Evolutionary conservation across 2,113 vertebrate genomes (phyloP).

Genomic region (Drymodes brunneopygia): DNA sequence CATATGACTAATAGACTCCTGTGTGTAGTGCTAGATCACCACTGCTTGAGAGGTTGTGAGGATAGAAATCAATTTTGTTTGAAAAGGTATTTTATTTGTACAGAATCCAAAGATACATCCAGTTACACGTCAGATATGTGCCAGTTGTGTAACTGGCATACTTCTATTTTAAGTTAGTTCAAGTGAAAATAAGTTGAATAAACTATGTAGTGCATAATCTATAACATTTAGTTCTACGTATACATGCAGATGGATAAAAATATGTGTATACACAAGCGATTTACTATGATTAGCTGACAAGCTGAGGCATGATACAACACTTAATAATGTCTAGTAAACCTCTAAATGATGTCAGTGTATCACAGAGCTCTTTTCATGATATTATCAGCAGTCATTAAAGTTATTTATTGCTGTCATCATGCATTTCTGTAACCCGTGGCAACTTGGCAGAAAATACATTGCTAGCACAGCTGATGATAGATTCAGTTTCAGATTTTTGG

Average conservation of each 20-base stretch:
- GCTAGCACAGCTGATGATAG: slow-evolving; percentile 60
- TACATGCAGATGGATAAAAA: not conserved
- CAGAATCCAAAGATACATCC: not conserved
- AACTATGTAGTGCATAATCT: not conserved
- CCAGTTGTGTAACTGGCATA: not conserved
- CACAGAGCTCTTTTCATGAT: slow-evolving; percentile 38
- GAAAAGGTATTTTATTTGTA: not conserved
- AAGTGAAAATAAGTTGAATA: not conserved
- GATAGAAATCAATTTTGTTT: not conserved
- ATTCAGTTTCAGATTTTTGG: slow-evolving; percentile 65
- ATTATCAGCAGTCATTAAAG: slow-evolving; percentile 55
- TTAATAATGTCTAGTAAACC: slow-evolving; percentile 47
- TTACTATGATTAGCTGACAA: slow-evolving; percentile 36
- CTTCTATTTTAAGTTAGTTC: not conserved
- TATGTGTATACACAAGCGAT: not conserved
- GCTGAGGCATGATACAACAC: slow-evolving; percentile 21
- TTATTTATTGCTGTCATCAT: slow-evolving; percentile 73
- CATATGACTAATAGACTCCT: not conserved
- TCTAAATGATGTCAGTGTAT: slow-evolving; percentile 53
- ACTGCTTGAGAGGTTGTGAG: not conserved
- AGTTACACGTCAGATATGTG: not conserved
- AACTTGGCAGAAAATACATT: slow-evolving; percentile 61
- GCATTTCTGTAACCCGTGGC: slow-evolving; percentile 51
- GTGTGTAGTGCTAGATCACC: not conserved
- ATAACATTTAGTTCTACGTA: not conserved